Conservation (phyloP, 2,888 invertebrate genomes). For the Apodemia zela region DNA sequence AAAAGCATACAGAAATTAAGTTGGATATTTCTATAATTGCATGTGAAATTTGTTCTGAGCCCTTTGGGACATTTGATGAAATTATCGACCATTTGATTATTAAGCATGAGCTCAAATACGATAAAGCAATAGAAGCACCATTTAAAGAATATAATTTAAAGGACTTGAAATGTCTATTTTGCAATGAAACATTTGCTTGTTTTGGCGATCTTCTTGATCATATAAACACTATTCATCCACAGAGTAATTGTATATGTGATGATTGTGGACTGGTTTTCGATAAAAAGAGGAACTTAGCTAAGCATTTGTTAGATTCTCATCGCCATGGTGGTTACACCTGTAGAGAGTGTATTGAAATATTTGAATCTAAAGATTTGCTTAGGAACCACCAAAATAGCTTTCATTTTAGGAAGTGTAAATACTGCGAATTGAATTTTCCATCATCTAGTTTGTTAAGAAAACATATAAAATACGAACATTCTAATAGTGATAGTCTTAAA, state of each 20-base stretch:
- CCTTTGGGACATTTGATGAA: constrained; percentile 46
- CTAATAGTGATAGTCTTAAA: constrained; percentile 45
- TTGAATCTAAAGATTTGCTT: constrained; percentile 40
- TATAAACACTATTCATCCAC: constrained; percentile 51
- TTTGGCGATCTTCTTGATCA: constrained; percentile 58
- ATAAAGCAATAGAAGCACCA: constrained; percentile 50
- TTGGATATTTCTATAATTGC: constrained; percentile 60
- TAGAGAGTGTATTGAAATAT: constrained; percentile 48
- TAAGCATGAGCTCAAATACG: constrained; percentile 56
- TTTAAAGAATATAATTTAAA: constrained; percentile 53
- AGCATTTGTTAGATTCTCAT: constrained; percentile 53
- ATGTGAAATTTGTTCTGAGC: constrained; percentile 57
- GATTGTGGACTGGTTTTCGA: constrained; percentile 56
- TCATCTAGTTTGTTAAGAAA: constrained; percentile 47
- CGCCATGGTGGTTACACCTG: constrained; percentile 54
- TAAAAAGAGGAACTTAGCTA: constrained; percentile 52
- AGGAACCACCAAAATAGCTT: constrained; percentile 47
- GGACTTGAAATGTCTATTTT: constrained; percentile 52
- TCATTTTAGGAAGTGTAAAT: constrained; percentile 56
- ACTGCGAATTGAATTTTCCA: constrained; percentile 48
- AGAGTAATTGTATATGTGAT: constrained; percentile 54
- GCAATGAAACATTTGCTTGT: constrained; percentile 51
- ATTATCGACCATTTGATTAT: constrained; percentile 58
- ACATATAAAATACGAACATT: constrained; percentile 53
- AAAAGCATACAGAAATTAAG: constrained; percentile 54